Percentiles rank a stretch among this genome's conserved stretches.
Conservation (phyloP, 2,888 invertebrate species). For the Ochropacha duplaris region DNA sequence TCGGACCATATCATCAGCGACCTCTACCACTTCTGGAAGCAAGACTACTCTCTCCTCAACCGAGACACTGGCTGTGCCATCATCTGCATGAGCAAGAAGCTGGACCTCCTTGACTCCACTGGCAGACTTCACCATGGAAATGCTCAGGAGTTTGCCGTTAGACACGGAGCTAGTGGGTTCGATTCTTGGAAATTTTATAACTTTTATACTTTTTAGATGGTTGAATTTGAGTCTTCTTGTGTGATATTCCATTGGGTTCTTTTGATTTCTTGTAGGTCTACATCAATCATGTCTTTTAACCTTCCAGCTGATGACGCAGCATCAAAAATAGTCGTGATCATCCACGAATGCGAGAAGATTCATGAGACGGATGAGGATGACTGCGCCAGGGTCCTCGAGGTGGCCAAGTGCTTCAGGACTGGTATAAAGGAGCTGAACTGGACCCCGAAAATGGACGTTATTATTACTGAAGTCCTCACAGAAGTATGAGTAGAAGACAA, state of each 20-base stretch:
- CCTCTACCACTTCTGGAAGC: slow-evolving; percentile 64
- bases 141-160: slow-evolving; percentile 47
- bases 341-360: slow-evolving; percentile 56
- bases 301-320: slow-evolving; percentile 51
- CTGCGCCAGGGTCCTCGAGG: slow-evolving; percentile 54
- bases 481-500: slow-evolving; percentile 38
- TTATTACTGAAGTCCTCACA: slow-evolving; percentile 54
- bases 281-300: too few relatives aligned
- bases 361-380: slow-evolving; percentile 39
- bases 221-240: too few relatives aligned
- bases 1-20: slow-evolving; percentile 52
- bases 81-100: slow-evolving; percentile 58
- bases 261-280: too few relatives aligned
- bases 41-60: slow-evolving; percentile 48
- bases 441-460: slow-evolving; percentile 56
- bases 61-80: slow-evolving; percentile 58
- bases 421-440: slow-evolving; percentile 56
- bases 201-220: too few relatives aligned
- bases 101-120: slow-evolving; percentile 42
- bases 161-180: slow-evolving; percentile 53
- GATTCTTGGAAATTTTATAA: background rate
- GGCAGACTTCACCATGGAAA: slow-evolving; percentile 56
- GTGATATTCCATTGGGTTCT: too few relatives aligned
- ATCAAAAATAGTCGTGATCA: slow-evolving; percentile 39
- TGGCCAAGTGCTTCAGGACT: slow-evolving; percentile 62